A percentile compares a stretch with the other conserved stretches of the same genome.
Evolutionary conservation across 2,797 vertebrate species (phyloP).

Genomic region (Diglossa cyanea): DNA sequence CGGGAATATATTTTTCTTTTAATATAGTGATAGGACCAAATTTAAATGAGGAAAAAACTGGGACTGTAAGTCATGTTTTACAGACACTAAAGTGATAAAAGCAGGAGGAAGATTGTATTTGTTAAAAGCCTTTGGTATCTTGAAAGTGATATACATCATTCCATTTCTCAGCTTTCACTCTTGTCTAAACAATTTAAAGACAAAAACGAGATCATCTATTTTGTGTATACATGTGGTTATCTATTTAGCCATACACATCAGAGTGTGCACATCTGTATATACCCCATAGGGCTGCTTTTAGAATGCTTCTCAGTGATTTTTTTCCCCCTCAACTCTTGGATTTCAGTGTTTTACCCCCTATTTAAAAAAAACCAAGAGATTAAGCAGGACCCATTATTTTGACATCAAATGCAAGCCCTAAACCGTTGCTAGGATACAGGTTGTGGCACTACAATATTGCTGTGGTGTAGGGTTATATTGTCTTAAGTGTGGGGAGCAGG

Average conservation of each 20-base stretch:
- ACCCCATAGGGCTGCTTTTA: neutral
- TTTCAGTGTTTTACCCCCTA: slow-evolving; percentile 20
- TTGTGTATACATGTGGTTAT: neutral
- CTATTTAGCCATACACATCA: neutral
- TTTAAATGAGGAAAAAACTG: neutral
- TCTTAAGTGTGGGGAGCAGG: slow-evolving; percentile 13
- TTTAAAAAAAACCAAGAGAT: slow-evolving; percentile 51
- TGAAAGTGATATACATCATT: slow-evolving; percentile 25
- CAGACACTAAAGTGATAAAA: slow-evolving; percentile 25
- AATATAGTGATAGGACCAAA: neutral
- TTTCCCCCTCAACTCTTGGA: neutral
- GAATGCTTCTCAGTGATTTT: neutral
- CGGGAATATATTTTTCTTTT: neutral
- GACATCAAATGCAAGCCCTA: slow-evolving; percentile 55
- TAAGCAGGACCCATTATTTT: slow-evolving; percentile 55
- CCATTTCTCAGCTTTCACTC: slow-evolving; percentile 26
- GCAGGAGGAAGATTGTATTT: slow-evolving; percentile 6
- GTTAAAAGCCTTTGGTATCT: slow-evolving; percentile 33
- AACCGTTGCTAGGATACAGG: slow-evolving; percentile 64
- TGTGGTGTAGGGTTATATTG: slow-evolving; percentile 38
- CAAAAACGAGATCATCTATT: slow-evolving; percentile 13
- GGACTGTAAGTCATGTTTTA: neutral
- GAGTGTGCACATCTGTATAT: neutral
- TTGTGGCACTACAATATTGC: slow-evolving; percentile 37
- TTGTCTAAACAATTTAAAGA: slow-evolving; percentile 20